Evolutionary conservation across 2,797 vertebrate species (phyloP), one percentile per base, ranked within the genome.

Genomic region (Bradypodion ventrale): DNA sequence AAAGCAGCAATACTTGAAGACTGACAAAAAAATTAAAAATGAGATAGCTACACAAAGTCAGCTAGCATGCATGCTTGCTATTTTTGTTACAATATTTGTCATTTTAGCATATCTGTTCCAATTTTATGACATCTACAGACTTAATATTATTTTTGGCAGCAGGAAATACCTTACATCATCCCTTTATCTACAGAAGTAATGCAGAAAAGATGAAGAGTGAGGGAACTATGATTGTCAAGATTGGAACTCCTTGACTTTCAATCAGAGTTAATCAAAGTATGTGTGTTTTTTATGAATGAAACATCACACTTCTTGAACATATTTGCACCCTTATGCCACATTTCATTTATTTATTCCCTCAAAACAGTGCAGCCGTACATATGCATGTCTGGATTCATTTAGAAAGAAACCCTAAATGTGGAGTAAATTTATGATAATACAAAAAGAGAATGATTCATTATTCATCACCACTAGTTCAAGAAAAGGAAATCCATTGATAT

Each of bases 131-230:
- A 75, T 49, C n/a, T 32, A 84, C 13, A 49, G 56, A 49, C 70
- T 84, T 84, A 84, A 77, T 83, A 70, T 83, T 83, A 66, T 60
- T 77, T 69, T 77, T 60, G 74, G 65, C 83, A 78, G 56, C 23
- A 77, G 52, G 49, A 13, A 78, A 44, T 37, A 59, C 60, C 73
- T 78, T 70, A 70, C 52, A 78, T 84, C 75, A 70, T 77, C n/a
- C n/a, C 25, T 35, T 78, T 78, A 78, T 77, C 52, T 70, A 37
- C n/a, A 32, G 60, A 77, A 77, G 52, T 77, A 78, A 78, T 56
- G 49, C 62, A 32, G 29, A 35, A 25, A 84, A 72, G 75, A 72
- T 72, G 66, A 72, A 23, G 75, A 72, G 75, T 78, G 56, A 72
- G 70, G 19, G 77, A 84, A 62, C 19, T 49, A 49, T 49, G 21